Percentiles rank a stretch among this genome's conserved stretches.
These are phyloP conservation scores for Vimba vimba DNA, from an alignment of 2,113 vertebrate genomes.

Conservation along the genomic window DNA sequence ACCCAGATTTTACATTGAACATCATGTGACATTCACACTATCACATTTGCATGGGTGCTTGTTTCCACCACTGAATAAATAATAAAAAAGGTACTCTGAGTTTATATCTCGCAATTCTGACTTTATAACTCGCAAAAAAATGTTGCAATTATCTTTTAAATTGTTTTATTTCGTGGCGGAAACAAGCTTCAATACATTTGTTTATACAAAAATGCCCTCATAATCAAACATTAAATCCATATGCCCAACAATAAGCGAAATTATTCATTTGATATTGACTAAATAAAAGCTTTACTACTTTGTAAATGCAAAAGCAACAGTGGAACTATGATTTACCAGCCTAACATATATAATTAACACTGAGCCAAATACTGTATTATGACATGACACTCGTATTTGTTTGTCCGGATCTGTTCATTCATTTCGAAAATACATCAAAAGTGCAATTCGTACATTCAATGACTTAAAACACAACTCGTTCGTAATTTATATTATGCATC, in stretches of 20 bases:
- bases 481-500: no score
- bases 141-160: no score
- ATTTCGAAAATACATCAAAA: not conserved
- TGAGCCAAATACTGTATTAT: not conserved
- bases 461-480: no score
- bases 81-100: no score
- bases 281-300: not conserved
- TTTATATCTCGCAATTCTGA: no score
- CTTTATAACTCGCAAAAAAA: no score
- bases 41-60: not conserved
- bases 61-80: no score
- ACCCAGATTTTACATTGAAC: not conserved
- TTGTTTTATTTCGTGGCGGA: no score
- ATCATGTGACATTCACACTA: not conserved
- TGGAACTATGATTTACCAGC: not conserved
- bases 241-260: not conserved
- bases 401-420: not conserved
- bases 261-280: not conserved
- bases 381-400: not conserved
- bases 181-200: not conserved
- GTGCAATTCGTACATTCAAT: no score
- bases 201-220: no score
- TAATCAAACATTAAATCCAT: not conserved
- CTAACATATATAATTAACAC: not conserved
- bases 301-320: not conserved